phyloP scores from a whole-genome alignment of 2,888 invertebrate species.

The Latrodectus hesperus region DNA sequence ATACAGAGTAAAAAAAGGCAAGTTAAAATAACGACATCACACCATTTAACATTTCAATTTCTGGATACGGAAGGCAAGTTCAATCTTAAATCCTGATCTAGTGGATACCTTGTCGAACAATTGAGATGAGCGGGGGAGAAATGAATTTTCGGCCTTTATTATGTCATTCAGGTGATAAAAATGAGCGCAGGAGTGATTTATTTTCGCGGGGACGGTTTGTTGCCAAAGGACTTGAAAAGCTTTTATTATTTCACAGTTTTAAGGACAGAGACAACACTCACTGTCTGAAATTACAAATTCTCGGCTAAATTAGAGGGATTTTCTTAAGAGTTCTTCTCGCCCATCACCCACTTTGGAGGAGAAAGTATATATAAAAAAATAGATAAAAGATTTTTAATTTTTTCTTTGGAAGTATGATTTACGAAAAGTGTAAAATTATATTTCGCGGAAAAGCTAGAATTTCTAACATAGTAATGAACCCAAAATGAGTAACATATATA shows the following conservation, averaged over 20 bases:
- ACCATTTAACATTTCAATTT: too few relatives aligned
- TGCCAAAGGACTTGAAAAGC: conserved; percentile 64
- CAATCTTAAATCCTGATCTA: neutral
- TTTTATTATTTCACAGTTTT: conserved; percentile 57
- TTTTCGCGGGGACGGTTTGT: conserved; percentile 48
- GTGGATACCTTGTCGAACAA: neutral
- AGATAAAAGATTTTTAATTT: neutral
- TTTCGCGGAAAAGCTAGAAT: too few relatives aligned
- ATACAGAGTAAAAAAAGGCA: too few relatives aligned
- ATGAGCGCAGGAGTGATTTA: conserved; percentile 49
- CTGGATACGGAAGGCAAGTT: too few relatives aligned
- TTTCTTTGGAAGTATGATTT: neutral
- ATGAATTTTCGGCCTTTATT: conserved; percentile 32
- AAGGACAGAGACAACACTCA: conserved; percentile 62
- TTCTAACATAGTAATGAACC: too few relatives aligned
- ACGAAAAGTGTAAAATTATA: too few relatives aligned
- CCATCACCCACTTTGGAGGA: neutral
- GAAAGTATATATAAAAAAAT: neutral
- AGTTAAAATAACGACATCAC: too few relatives aligned
- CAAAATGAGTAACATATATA: too few relatives aligned
- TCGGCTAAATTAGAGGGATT: conserved; percentile 34
- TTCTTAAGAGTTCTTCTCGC: neutral
- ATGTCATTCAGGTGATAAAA: conserved; percentile 52
- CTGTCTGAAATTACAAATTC: conserved; percentile 61
- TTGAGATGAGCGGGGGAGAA: neutral